phyloP scores from a whole-genome alignment of 2,888 invertebrate genomes.

The Boloria selene region DNA sequence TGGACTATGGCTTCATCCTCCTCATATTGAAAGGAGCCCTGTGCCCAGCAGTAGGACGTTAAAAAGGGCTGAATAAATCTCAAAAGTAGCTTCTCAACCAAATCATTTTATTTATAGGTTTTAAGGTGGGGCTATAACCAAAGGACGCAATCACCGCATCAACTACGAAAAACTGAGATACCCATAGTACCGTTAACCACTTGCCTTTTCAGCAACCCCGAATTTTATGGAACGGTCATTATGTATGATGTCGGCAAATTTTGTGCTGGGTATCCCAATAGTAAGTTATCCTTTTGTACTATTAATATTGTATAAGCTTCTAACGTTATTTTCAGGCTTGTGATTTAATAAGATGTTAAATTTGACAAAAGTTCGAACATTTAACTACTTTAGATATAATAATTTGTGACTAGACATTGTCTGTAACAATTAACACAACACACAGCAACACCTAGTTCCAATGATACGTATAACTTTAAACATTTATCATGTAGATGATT shows the following conservation, averaged over 20 bases:
- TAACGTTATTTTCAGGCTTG: neutral
- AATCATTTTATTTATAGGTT: constrained; percentile 47
- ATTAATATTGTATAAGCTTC: neutral
- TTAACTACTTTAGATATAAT: no score
- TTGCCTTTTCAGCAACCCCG: constrained; percentile 54
- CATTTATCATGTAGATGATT: no score
- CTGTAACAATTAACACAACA: no score
- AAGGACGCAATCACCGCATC: constrained; percentile 46
- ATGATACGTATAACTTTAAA: no score
- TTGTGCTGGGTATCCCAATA: constrained; percentile 56
- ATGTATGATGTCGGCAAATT: constrained; percentile 48
- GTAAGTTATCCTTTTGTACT: constrained; percentile 40
- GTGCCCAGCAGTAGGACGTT: no score
- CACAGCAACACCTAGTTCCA: no score
- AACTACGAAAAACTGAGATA: constrained; percentile 50
- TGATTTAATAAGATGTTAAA: no score
- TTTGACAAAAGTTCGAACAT: no score
- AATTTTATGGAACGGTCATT: constrained; percentile 47
- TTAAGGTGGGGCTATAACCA: constrained; percentile 65
- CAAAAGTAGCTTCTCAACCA: neutral
- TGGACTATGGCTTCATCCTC: no score
- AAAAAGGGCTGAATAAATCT: no score
- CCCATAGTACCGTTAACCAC: constrained; percentile 52
- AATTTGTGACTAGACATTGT: no score
- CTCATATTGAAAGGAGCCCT: no score